Evolutionary conservation across 1,140 invertebrate genomes (phyloP).

Genomic region (Calosoma granatense): DNA sequence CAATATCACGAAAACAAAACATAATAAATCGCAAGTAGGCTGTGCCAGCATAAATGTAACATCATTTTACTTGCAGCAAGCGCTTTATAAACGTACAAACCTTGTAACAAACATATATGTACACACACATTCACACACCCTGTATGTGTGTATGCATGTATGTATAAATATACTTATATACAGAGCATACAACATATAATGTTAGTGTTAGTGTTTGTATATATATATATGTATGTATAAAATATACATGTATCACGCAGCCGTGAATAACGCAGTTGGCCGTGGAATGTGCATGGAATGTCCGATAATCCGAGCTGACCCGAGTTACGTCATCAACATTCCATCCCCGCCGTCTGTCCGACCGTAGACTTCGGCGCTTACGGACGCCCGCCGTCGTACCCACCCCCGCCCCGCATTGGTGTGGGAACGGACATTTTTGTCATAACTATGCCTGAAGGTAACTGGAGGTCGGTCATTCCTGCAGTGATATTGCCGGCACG

Average conservation of each 20-base stretch:
- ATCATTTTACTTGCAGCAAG: not conserved
- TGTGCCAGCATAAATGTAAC: constrained; percentile 1
- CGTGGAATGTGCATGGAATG: constrained; percentile 1
- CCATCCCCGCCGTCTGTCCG: not conserved
- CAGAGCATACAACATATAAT: not conserved
- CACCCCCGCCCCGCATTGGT: not conserved
- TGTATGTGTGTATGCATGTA: no score
- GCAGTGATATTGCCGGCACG: no score
- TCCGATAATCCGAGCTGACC: constrained; percentile 5
- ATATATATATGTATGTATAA: not conserved
- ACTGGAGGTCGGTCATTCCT: not conserved
- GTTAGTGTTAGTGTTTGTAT: not conserved
- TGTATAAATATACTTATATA: no score
- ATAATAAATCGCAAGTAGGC: constrained; percentile 7
- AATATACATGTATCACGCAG: not conserved
- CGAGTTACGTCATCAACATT: constrained; percentile 5
- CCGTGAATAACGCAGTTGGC: not conserved
- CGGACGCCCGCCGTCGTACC: not conserved
- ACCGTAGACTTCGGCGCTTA: not conserved
- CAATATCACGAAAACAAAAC: not conserved
- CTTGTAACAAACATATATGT: not conserved
- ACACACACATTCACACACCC: no score
- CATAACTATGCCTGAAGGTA: not conserved
- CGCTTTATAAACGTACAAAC: not conserved
- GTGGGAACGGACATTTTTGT: not conserved